Base-by-base conservation (phyloP, 2,888 invertebrate genomes). In the Andrena chrysosceles region DNA sequence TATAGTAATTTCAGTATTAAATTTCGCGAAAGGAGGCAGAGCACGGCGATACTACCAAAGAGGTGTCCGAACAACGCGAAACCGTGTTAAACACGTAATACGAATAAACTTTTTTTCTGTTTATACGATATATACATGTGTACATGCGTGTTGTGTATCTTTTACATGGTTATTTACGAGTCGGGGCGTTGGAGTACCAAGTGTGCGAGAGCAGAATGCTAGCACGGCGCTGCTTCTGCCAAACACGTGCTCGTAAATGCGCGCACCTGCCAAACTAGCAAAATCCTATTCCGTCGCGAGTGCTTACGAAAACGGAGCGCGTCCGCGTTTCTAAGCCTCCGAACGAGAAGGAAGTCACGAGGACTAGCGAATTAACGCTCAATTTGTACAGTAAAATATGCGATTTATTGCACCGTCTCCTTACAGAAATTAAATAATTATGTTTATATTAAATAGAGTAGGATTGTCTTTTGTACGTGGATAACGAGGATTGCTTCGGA, bases 41-140 rank as follows among this genome's bases (percentile, higher is more conserved):
- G 35, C 66, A 72, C 66, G 72, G 20, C 56, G 68, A 60, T 62
- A 52, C 75, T 75, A 71, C 79, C 81, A 81, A 80, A 84, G 74
- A 81, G 80, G 69, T 62, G 77, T 83, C 64, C 59, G 69, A 84
- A 42, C 66, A 69, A 64, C 78, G 62, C 62, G 54, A 67, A 74
- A 69, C 56, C 76, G 78, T 85, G 85, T 81, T 83, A 70, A 71
- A 83, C 73, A 84, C 78, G 64, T 80, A 75, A 79, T 74, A 69
- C 10, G 72, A 88, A 88, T 85, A 85, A 88, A 88, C 49, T 60
- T 63, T 80, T 86, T 66, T 82, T 80, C 72, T 81, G 67, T 88
- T 88, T 86, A 67, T 86, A 88, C 35, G 16, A 77, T 64, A 80
- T 26, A 56, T 23, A 23, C 56, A 54, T 26, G 42, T 42, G 42